Percentiles rank a stretch among this genome's conserved stretches.
Conservation (phyloP, 2,113 vertebrate genomes). For the Larimichthys polyactis region DNA sequence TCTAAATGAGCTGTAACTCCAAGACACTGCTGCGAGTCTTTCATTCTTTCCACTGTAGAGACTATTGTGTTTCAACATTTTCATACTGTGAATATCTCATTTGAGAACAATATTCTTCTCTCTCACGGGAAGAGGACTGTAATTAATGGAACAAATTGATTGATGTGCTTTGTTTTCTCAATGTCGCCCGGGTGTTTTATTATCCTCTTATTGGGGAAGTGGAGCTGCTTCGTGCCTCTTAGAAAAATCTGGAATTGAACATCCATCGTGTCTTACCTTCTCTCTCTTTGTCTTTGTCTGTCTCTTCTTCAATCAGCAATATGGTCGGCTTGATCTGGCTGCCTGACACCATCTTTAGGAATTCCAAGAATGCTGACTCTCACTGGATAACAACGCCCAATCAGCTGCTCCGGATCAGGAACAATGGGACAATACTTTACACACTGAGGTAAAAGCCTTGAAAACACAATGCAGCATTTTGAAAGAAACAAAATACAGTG, state of each 20-base stretch:
- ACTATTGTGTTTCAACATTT: conserved; percentile 36
- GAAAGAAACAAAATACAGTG: neutral
- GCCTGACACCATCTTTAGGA: conserved; percentile 96
- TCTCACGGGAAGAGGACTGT: conserved; percentile 44
- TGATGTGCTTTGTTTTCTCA: conserved; percentile 64
- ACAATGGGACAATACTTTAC: conserved; percentile 97
- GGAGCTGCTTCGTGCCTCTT: conserved; percentile 19
- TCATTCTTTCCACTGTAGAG: neutral
- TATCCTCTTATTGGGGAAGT: conserved; percentile 44
- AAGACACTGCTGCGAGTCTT: neutral
- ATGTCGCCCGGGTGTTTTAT: conserved; percentile 43
- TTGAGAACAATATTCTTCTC: conserved; percentile 44
- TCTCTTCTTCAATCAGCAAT: conserved; percentile 84
- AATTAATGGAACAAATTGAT: conserved; percentile 75
- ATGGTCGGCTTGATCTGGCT: conserved; percentile 99
- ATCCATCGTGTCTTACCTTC: conserved; percentile 10
- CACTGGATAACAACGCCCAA: conserved; percentile 99
- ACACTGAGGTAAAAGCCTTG: conserved; percentile 88
- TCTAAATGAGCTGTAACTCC: neutral
- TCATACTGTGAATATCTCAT: conserved; percentile 53
- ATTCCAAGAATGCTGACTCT: conserved; percentile 95
- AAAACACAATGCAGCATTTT: neutral
- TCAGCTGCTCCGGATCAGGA: conserved; percentile 97
- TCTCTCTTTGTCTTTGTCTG: neutral
- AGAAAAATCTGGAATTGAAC: conserved; percentile 22